Conservation (phyloP, 1,140 invertebrate genomes). For the Drosophila lacertosa region DNA sequence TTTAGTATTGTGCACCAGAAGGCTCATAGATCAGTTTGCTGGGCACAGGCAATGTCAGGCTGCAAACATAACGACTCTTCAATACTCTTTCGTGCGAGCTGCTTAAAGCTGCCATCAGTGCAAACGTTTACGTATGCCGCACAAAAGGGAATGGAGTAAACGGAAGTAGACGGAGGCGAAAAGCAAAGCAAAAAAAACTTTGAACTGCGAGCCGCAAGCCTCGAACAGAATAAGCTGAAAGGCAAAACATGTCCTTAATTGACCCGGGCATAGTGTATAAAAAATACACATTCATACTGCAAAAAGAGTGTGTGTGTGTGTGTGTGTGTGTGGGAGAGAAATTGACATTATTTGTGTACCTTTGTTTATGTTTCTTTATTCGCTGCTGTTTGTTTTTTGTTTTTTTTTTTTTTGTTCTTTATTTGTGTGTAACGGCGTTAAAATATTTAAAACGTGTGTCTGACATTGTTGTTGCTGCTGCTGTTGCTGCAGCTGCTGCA, state of each 20-base stretch:
- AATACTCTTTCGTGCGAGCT: not conserved
- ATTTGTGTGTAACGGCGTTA: slow-evolving; percentile 29
- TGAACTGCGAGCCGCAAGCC: too few relatives aligned
- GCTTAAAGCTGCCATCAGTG: not conserved
- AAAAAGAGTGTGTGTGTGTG: too few relatives aligned
- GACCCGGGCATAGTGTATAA: slow-evolving; percentile 13
- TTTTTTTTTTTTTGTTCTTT: slow-evolving; percentile 16
- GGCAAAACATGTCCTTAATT: slow-evolving; percentile 9
- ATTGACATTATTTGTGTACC: slow-evolving; percentile 53
- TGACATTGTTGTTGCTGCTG: slow-evolving; percentile 20
- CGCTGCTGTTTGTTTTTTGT: not conserved
- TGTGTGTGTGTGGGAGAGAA: slow-evolving; percentile 8
- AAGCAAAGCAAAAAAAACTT: not conserved
- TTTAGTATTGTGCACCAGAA: not conserved
- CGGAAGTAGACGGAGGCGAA: not conserved
- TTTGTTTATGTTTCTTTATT: slow-evolving; percentile 48
- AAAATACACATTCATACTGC: slow-evolving; percentile 4
- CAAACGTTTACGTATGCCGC: not conserved
- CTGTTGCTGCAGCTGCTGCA: slow-evolving; percentile 13
- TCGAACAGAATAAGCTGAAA: not conserved
- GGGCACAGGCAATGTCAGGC: too few relatives aligned
- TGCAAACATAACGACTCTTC: too few relatives aligned
- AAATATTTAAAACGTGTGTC: slow-evolving; percentile 75
- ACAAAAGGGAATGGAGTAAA: not conserved
- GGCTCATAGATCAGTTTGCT: slow-evolving; percentile 53